Percentiles rank a stretch among this genome's conserved stretches.
phyloP scores from a whole-genome alignment of 2,888 invertebrate species.

The Oligia strigilis region DNA sequence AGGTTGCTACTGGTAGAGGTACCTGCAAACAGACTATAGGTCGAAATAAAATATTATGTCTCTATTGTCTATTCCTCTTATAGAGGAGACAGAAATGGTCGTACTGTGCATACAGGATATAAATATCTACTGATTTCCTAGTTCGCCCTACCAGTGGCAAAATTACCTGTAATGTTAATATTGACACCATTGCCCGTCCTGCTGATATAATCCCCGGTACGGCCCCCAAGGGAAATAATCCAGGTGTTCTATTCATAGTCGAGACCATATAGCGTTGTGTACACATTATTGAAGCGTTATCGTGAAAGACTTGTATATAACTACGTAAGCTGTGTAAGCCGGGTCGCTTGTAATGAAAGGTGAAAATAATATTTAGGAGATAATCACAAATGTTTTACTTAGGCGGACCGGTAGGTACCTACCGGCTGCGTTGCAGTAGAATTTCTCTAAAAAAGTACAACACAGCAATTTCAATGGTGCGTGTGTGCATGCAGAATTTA shows the following conservation, averaged over 20 bases:
- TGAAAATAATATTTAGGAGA: neutral
- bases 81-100: neutral
- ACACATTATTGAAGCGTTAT: conserved; percentile 41
- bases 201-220: conserved; percentile 40
- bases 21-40: too few species aligned
- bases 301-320: conserved; percentile 8
- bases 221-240: conserved; percentile 54
- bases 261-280: conserved; percentile 16
- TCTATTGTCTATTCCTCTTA: neutral
- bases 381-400: too few species aligned
- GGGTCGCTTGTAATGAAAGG: conserved; percentile 5
- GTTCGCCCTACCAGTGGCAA: neutral
- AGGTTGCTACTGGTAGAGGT: too few species aligned
- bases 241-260: conserved; percentile 55
- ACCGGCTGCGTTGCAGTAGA: too few species aligned
- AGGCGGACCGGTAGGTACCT: too few species aligned
- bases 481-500: neutral
- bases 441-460: neutral
- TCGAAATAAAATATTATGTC: neutral
- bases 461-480: too few species aligned
- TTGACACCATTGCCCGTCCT: conserved; percentile 17
- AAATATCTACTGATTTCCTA: neutral
- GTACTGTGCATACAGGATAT: neutral
- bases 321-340: conserved; percentile 2
- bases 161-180: conserved; percentile 8